Percentiles rank a stretch among this genome's conserved stretches.
Conservation (phyloP, 2,797 vertebrate genomes). For the Toxotes lorentzi region DNA sequence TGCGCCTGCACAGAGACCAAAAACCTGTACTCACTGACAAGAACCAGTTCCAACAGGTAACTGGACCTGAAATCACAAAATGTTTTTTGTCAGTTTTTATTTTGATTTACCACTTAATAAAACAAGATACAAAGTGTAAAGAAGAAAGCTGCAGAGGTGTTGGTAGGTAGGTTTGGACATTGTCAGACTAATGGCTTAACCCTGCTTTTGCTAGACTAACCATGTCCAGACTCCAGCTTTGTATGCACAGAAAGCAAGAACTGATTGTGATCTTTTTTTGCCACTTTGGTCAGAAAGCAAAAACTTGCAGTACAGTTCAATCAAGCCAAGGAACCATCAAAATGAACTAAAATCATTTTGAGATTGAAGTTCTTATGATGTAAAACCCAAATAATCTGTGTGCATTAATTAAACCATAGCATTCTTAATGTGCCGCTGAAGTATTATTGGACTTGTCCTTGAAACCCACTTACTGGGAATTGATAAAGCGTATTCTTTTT, state of each 20-base stretch:
- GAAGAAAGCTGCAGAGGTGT: background rate
- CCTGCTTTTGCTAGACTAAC: background rate
- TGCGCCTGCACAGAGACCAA: background rate
- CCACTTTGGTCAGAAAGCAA: background rate
- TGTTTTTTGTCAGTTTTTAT: background rate
- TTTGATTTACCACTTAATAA: background rate
- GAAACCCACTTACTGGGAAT: constrained; percentile 77
- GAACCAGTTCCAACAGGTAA: background rate
- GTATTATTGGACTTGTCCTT: constrained; percentile 80
- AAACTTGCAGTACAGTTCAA: constrained; percentile 10
- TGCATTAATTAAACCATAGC: constrained; percentile 62
- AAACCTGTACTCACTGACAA: background rate
- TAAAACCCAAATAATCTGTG: constrained; percentile 54
- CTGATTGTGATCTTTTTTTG: background rate
- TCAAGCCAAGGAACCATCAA: constrained; percentile 31
- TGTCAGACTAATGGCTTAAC: too few species aligned
- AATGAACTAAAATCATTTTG: constrained; percentile 17
- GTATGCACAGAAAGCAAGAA: background rate
- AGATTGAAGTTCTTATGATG: constrained; percentile 44
- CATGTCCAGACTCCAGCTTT: background rate
- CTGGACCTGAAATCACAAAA: background rate
- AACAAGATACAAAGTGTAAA: background rate
- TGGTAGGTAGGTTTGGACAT: background rate
- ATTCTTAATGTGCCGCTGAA: constrained; percentile 64
- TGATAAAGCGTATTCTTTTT: constrained; percentile 74